phyloP scores from a whole-genome alignment of 2,113 vertebrate genomes.

The Tychaedon coryphoeus region DNA sequence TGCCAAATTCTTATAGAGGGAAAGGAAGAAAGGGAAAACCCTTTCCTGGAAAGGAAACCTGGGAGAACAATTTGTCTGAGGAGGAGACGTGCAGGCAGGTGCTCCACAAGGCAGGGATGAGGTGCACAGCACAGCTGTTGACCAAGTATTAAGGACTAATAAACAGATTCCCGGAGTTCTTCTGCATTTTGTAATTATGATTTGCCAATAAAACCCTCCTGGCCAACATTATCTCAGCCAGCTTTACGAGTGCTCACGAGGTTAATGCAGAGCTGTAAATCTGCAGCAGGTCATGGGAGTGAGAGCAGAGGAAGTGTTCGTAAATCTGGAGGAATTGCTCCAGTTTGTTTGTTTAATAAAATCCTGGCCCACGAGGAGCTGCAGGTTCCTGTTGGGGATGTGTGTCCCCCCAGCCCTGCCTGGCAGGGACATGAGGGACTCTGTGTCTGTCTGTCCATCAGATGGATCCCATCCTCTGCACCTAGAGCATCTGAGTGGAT shows the following conservation, averaged over 20 bases:
- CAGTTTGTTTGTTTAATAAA: conserved; percentile 71
- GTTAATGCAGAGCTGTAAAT: conserved; percentile 73
- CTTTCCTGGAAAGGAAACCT: too few species aligned
- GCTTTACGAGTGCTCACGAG: conserved; percentile 61
- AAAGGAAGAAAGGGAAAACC: neutral
- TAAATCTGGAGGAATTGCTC: conserved; percentile 64
- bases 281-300: conserved; percentile 33
- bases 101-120: neutral
- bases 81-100: neutral
- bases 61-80: neutral
- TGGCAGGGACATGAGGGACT: rapidly evolving
- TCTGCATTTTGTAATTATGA: conserved; percentile 65
- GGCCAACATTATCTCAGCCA: conserved; percentile 69
- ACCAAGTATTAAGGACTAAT: neutral
- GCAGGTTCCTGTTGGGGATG: rapidly evolving
- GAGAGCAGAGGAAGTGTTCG: conserved; percentile 51
- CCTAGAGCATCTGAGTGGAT: neutral
- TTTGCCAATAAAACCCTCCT: conserved; percentile 61
- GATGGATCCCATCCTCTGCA: rapidly evolving
- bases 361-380: neutral
- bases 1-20: neutral
- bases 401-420: neutral
- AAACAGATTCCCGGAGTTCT: conserved; percentile 34
- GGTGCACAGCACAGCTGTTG: neutral
- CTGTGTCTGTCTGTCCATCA: rapidly evolving